Percentiles rank a stretch among this genome's conserved stretches.
Conservation (phyloP, 2,888 invertebrate species). For the Sarcophaga carnaria region DNA sequence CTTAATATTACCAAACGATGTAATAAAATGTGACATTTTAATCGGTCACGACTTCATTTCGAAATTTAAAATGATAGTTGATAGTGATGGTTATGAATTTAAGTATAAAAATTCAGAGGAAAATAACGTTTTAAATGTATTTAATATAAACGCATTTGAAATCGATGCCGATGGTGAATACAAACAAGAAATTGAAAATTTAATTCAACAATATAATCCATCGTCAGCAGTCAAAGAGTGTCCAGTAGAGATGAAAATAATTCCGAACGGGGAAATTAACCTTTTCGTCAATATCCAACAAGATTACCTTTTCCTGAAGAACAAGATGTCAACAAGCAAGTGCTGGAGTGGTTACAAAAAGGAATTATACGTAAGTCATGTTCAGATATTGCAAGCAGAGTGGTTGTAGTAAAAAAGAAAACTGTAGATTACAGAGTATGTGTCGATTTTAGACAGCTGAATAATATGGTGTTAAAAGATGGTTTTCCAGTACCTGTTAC, state of each 20-base stretch:
- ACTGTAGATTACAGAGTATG: slow-evolving; percentile 69
- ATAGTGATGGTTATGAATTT: too few relatives aligned
- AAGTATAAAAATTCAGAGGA: too few relatives aligned
- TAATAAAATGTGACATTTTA: slow-evolving; percentile 9
- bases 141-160: too few relatives aligned
- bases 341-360: slow-evolving; percentile 53
- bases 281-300: slow-evolving; percentile 35
- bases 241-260: slow-evolving; percentile 4
- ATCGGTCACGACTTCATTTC: neutral
- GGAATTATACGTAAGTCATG: slow-evolving; percentile 51
- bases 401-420: slow-evolving; percentile 71
- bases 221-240: too few relatives aligned
- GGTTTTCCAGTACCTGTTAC: slow-evolving; percentile 55
- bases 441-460: slow-evolving; percentile 70
- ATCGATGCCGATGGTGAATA: too few relatives aligned
- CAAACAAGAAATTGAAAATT: too few relatives aligned
- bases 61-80: too few relatives aligned
- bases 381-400: slow-evolving; percentile 65
- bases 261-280: slow-evolving; percentile 15
- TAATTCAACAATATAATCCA: too few relatives aligned
- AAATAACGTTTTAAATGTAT: too few relatives aligned
- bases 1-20: slow-evolving; percentile 1
- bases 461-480: slow-evolving; percentile 39
- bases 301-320: slow-evolving; percentile 40
- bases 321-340: slow-evolving; percentile 44